Base-by-base conservation (phyloP, 2,888 invertebrate genomes). In the Ctenicera cuprea region DNA sequence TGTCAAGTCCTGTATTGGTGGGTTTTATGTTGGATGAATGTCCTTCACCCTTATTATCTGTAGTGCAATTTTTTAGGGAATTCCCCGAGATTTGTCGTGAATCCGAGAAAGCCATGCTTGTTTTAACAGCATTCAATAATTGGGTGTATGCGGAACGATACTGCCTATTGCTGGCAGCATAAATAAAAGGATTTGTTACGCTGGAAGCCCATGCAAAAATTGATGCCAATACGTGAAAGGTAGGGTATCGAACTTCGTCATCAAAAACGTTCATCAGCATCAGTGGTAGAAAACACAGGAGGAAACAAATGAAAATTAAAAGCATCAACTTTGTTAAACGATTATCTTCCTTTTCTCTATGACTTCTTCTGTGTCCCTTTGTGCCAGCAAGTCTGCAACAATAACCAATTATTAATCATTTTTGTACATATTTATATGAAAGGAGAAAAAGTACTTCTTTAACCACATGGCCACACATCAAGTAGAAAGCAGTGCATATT, bases 121-220 rank as follows among this genome's bases (percentile, higher is more conserved):
- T 82, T 76, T 83, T 85, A 22, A 86, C 82, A 48, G 84, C 80
- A 67, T 82, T 88, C 9, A 91, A 85, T 20, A 91, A 83, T 80
- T 90, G 90, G 2, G 88, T 88, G 81, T 91, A 91, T 0, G 91
- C 91, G 0, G 90, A 89, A 74, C 90, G 83, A 84, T 97, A 97
- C 82, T 95, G 94, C 77, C 94, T 90, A 86, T 96, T 97, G 79
- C 95, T 95, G 7, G 94, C 94, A 3, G 96, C 96, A 87, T 97
- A 97, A 78, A 97, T 95, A 76, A 97, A 90, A 0, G 97, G 97
- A 87, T 97, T 97, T 78, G 96, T 90, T 63, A 96, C 96, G 73
- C 95, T 94, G 0, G 96, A 96, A 0, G 95, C 94, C 95, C 97
- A 97, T 0, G 96, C 95, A 77, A 96, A 88, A 64, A 96, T 92